A percentile compares a stretch with the other conserved stretches of the same genome.
phyloP scores from a whole-genome alignment of 2,113 vertebrate species.

The Alosa alosa region DNA sequence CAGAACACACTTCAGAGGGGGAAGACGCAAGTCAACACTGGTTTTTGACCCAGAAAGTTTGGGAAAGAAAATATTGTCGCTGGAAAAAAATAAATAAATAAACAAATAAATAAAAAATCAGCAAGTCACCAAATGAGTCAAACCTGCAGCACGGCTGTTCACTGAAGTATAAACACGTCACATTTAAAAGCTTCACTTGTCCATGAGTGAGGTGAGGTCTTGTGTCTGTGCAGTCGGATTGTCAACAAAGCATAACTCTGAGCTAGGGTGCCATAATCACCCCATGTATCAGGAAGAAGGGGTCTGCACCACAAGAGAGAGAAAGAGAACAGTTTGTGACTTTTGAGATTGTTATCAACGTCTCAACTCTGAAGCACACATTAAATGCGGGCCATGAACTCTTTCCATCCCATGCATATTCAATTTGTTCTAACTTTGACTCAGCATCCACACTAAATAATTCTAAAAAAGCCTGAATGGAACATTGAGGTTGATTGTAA shows the following conservation, averaged over 20 bases:
- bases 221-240: neutral
- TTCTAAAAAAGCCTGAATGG: neutral
- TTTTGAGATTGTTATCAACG: neutral
- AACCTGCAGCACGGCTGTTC: neutral
- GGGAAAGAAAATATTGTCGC: slow-evolving; percentile 4
- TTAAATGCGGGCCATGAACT: neutral
- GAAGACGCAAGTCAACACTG: slow-evolving; percentile 1
- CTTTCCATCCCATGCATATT: slow-evolving; percentile 1
- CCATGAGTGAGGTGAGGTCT: neutral
- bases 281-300: neutral
- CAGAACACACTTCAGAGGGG: neutral
- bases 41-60: neutral
- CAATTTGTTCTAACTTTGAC: neutral
- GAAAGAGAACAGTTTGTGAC: neutral
- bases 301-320: neutral
- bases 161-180: neutral
- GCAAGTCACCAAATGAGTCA: neutral
- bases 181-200: neutral
- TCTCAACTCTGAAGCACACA: neutral
- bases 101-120: neutral
- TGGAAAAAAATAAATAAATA: neutral
- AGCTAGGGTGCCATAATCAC: neutral
- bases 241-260: neutral
- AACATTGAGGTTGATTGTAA: neutral
- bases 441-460: neutral